A percentile compares a stretch with the other conserved stretches of the same genome.
phyloP scores from a whole-genome alignment of 1,140 invertebrate species.

The Cephus cinctus region DNA sequence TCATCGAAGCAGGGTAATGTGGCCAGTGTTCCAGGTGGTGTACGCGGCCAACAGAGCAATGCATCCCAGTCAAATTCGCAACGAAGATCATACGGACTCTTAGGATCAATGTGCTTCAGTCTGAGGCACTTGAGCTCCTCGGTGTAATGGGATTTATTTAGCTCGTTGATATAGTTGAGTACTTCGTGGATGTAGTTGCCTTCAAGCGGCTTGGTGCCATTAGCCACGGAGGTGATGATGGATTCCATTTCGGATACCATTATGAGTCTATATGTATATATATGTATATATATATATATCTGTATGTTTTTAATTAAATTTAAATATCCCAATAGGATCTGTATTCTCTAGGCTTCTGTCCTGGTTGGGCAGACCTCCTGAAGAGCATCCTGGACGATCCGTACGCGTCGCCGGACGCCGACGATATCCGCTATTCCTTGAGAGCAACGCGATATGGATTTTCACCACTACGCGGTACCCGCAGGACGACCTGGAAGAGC shows the following conservation, averaged over 20 bases:
- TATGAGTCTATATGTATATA: too few relatives aligned
- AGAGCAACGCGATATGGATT: constrained; percentile 14
- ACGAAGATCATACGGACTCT: constrained; percentile 2
- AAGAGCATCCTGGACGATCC: too few relatives aligned
- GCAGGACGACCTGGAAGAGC: constrained; percentile 19
- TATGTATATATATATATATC: too few relatives aligned
- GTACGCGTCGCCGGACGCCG: neutral
- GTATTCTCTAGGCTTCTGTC: too few relatives aligned
- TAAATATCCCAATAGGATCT: too few relatives aligned
- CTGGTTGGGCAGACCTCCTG: neutral
- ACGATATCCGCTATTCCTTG: neutral
- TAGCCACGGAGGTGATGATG: too few relatives aligned
- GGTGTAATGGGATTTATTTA: constrained; percentile 28
- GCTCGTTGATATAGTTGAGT: constrained; percentile 35
- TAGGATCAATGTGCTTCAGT: constrained; percentile 7
- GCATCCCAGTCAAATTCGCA: constrained; percentile 68
- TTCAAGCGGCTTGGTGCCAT: constrained; percentile 17
- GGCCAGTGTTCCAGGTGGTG: constrained; percentile 62
- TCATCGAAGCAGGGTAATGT: constrained; percentile 72
- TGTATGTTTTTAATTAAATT: too few relatives aligned
- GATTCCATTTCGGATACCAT: too few relatives aligned
- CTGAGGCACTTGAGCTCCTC: constrained; percentile 29
- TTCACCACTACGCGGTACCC: constrained; percentile 13
- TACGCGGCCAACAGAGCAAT: constrained; percentile 77
- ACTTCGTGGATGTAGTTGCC: constrained; percentile 32